Evolutionary conservation across 2,113 vertebrate species (phyloP), one percentile per base, ranked within the genome.

Genomic region (Sprattus sprattus): DNA sequence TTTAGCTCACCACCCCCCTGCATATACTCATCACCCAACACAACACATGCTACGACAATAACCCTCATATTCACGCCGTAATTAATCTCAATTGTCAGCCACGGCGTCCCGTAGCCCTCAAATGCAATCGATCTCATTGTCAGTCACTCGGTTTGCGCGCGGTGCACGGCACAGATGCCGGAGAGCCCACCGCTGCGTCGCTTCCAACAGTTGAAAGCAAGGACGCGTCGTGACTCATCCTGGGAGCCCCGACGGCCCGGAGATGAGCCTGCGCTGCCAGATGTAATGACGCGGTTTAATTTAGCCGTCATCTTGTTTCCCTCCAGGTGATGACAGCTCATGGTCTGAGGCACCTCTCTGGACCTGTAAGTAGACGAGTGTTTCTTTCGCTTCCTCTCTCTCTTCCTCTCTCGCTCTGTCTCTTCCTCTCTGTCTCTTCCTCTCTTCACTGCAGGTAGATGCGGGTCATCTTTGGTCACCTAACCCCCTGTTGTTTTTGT

Each of bases 271-370:
- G 71, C 25, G 71, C 28, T 78, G 71, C 28, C 71, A 78, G 71
- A 78, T 78, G 71, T 78, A 16, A 78, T 15, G 28, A 78, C 28
- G 32, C 28, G 3, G 4, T 44, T 67, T 84, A 47, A 22, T 82
- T 32, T 83, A 84, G 83, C 78, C 47, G 75, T 84, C 82, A 84
- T 88, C 49, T 87, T 90, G 44, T 75, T 90, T 87, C 46, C 64
- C 90, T 92, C 28, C 82, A 96, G 95, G 93, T 94, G 86, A 92
- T 95, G 94, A 94, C 94, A 84, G 92, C 94, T 86, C 95, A 95
- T 39, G 95, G 94, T 87, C 90, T 95, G 83, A 93, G 94, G 91
- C 93, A 93, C 50, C 89, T 94, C 90, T 91, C 94, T 90, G 93
- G 86, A 89, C 88, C 92, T 88, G 95, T 96, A 94, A 93, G 95